Conservation (phyloP, 2,113 vertebrate genomes). For the Paramormyrops kingsleyae region DNA sequence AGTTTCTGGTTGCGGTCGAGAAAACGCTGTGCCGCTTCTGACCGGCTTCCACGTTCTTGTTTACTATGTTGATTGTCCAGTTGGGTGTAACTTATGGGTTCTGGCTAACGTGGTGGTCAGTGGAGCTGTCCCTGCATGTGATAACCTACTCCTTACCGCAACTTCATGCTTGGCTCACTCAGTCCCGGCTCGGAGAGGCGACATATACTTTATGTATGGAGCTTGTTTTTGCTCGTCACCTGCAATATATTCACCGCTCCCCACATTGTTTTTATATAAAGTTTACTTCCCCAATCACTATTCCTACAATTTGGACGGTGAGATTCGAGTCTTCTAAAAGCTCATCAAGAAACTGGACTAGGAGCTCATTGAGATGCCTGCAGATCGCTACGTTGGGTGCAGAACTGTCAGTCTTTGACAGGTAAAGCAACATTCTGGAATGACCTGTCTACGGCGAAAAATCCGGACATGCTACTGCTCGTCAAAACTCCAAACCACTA, state of each 20-base stretch:
- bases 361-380: neutral
- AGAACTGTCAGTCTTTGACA: too few species aligned
- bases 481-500: too few species aligned
- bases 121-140: neutral
- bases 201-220: too few species aligned
- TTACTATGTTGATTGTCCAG: neutral
- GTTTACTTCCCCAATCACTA: neutral
- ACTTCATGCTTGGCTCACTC: neutral
- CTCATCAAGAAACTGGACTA: neutral
- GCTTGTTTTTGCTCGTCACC: too few species aligned
- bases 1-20: too few species aligned
- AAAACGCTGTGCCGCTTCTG: too few species aligned
- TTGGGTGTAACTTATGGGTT: neutral
- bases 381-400: neutral
- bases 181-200: neutral
- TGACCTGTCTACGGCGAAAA: too few species aligned
- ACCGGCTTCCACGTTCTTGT: neutral
- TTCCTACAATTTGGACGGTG: neutral
- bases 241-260: too few species aligned
- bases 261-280: neutral
- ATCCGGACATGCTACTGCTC: too few species aligned
- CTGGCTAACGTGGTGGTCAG: neutral
- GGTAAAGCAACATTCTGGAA: too few species aligned
- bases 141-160: neutral
- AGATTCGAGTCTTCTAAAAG: neutral